phyloP scores from a whole-genome alignment of 2,113 vertebrate species.

The Pedetes capensis region DNA sequence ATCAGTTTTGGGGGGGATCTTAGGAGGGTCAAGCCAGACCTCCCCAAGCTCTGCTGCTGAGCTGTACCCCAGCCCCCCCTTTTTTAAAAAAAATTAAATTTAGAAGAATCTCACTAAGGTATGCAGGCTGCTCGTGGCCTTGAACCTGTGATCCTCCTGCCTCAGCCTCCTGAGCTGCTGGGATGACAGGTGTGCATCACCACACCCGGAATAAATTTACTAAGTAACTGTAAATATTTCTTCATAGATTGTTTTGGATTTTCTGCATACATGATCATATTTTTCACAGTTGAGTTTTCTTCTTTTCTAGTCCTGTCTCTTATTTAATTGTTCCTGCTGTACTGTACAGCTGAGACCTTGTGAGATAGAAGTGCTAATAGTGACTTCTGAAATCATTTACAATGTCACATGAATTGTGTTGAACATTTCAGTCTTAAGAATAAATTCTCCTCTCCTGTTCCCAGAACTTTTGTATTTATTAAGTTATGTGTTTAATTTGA shows the following conservation, averaged over 20 bases:
- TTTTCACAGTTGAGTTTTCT: neutral
- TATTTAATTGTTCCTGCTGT: neutral
- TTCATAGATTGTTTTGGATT: neutral
- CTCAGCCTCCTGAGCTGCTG: too few species aligned
- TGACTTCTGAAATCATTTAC: neutral
- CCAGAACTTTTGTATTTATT: neutral
- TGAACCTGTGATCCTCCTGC: too few species aligned
- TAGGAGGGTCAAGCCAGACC: too few species aligned
- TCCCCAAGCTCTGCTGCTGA: too few species aligned
- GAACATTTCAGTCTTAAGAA: neutral
- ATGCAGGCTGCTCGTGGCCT: too few species aligned
- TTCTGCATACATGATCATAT: neutral
- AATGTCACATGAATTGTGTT: neutral
- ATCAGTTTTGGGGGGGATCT: too few species aligned
- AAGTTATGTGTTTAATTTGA: neutral
- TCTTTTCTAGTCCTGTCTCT: neutral
- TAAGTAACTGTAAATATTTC: neutral
- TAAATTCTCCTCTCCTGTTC: neutral
- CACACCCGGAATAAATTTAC: too few species aligned
- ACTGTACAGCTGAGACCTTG: neutral
- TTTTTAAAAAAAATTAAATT: too few species aligned
- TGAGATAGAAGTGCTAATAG: neutral
- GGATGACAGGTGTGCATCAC: too few species aligned
- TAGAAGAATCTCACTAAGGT: too few species aligned
- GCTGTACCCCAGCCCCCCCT: too few species aligned